These are phyloP conservation scores for Lasioglossum baleicum DNA, from an alignment of 1,140 invertebrate species.

Conservation along the genomic window DNA sequence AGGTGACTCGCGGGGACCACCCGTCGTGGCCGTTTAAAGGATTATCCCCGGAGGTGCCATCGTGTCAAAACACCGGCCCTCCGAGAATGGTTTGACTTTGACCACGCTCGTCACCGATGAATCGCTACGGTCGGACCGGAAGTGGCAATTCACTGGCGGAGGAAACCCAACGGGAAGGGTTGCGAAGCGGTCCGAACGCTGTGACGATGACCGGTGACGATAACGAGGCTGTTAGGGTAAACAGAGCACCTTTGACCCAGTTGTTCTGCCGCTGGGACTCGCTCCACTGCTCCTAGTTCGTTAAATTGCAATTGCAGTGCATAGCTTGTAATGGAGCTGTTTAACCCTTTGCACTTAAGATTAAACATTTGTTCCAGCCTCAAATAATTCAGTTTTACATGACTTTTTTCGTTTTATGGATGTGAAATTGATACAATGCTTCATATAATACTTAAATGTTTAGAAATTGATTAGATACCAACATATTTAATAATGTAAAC, in stretches of 20 bases:
- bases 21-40: constrained; percentile 74
- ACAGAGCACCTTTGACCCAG: neutral
- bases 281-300: neutral
- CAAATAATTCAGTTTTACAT: too few species aligned
- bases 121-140: too few species aligned
- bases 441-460: too few species aligned
- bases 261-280: neutral
- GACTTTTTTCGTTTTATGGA: too few species aligned
- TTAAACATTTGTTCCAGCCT: too few species aligned
- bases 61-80: constrained; percentile 75
- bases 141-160: too few species aligned
- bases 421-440: too few species aligned
- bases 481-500: too few species aligned
- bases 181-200: neutral
- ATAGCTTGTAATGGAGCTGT: too few species aligned
- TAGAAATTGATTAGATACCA: too few species aligned
- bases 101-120: neutral
- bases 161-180: neutral
- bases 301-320: too few species aligned
- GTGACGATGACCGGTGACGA: neutral
- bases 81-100: constrained; percentile 71
- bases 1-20: constrained; percentile 68
- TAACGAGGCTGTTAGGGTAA: neutral
- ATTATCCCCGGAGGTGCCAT: constrained; percentile 75
- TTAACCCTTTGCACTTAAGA: too few species aligned